phyloP scores from a whole-genome alignment of 2,113 vertebrate genomes.

The Otolemur garnettii region DNA sequence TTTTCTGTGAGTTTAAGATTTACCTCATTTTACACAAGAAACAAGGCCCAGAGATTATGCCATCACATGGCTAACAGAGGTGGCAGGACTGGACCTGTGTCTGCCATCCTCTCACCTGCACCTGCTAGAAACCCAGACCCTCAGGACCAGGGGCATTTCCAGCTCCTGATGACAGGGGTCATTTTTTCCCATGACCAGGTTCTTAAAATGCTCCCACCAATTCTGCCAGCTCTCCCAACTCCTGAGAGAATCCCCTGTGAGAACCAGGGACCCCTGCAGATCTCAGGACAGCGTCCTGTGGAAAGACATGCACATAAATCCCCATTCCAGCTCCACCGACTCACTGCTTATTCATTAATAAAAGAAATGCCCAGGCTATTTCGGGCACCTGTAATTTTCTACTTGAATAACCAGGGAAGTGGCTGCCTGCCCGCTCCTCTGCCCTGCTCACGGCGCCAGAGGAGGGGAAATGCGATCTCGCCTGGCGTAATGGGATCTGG shows the following conservation, averaged over 20 bases:
- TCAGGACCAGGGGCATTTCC: not conserved
- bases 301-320: conserved; percentile 46
- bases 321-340: conserved; percentile 66
- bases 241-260: not conserved
- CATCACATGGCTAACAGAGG: not conserved
- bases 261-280: not conserved
- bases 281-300: not conserved
- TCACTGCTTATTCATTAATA: conserved; percentile 84
- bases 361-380: conserved; percentile 85
- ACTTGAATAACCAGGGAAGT: conserved; percentile 81
- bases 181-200: not conserved
- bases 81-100: too few species aligned
- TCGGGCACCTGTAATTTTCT: conserved; percentile 87
- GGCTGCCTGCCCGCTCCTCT: conserved; percentile 77
- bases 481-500: conserved; percentile 23
- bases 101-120: not conserved
- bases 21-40: not conserved
- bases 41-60: not conserved
- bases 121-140: not conserved
- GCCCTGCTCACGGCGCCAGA: not conserved
- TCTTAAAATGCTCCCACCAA: not conserved
- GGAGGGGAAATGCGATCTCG: conserved; percentile 68
- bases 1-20: not conserved
- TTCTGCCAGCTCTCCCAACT: not conserved
- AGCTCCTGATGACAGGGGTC: not conserved